Evolutionary conservation across 2,888 invertebrate species (phyloP).

Genomic region (Protophormia terraenovae): DNA sequence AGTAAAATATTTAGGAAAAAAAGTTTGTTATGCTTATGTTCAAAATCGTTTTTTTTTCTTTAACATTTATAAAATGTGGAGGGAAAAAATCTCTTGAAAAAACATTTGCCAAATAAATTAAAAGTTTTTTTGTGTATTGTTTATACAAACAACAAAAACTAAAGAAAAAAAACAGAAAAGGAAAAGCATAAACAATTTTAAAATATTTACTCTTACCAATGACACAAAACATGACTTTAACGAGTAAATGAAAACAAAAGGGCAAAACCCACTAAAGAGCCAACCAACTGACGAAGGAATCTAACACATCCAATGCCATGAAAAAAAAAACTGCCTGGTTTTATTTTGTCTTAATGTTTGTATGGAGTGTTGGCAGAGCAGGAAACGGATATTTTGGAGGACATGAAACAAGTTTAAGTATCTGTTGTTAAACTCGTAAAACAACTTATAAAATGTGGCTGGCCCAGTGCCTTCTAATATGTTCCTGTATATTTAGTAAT

Average conservation of each 20-base stretch:
- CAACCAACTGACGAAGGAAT: neutral
- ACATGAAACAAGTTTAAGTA: constrained; percentile 60
- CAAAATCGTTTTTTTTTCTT: constrained; percentile 13
- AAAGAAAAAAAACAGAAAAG: neutral
- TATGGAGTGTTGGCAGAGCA: constrained; percentile 7
- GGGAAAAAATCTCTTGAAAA: constrained; percentile 33
- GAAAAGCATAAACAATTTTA: neutral
- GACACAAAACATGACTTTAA: constrained; percentile 63
- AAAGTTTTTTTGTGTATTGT: constrained; percentile 52
- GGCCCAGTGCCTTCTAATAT: constrained; percentile 14
- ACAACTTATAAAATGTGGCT: constrained; percentile 49
- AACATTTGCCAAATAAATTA: constrained; percentile 63
- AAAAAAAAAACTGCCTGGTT: neutral
- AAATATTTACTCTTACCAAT: constrained; percentile 46
- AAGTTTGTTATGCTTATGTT: constrained; percentile 14
- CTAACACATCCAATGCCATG: neutral
- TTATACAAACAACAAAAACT: constrained; percentile 25
- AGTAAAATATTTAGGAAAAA: constrained; percentile 35
- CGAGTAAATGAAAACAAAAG: constrained; percentile 61
- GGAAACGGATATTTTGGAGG: constrained; percentile 53
- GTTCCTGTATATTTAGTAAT: neutral
- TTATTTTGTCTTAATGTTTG: constrained; percentile 22
- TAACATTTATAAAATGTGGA: neutral
- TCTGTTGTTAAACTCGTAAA: constrained; percentile 44
- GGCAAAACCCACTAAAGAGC: constrained; percentile 1